Base-by-base conservation (phyloP, 2,888 invertebrate species). In the Daptonema setosum region DNA sequence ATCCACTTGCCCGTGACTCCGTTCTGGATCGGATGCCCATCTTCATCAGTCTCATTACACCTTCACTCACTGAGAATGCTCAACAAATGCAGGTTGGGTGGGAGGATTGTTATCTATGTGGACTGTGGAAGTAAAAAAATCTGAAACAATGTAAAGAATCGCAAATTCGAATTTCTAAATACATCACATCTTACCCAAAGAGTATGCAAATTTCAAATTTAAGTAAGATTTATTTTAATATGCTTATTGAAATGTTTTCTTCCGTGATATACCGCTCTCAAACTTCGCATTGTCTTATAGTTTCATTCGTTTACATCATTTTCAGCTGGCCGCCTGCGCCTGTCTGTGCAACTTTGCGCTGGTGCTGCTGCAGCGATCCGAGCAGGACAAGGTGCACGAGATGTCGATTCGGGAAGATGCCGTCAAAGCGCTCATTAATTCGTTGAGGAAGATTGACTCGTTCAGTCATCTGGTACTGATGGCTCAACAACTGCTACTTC, bases 1-100 rank as follows among this genome's bases (percentile, higher is more conserved):
- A 78, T 25, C 56, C 62, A 25, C 71, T 72, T 0, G 64, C 8
- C 26, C 50, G 28, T 25, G 50, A 25, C 26, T 5, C 28, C 5
- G 5, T 50, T 14, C 11, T 22, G 8, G 50, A 50, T 25, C 8
- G 26, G 2, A 50, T 50, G 50, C 8, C 50, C 26, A 28, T 26
- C 22, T 11, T 28, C 26, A 28, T 50, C 26, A 22, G 8, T 5
- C 50, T 50, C 8, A 8, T 50, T 28, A 14, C 20, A 28, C 50
- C 50, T 28, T 3, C 8, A 3, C 3, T 50, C 26, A 5, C 50
- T 28, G 45, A 45, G 3, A 22, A 17, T 5, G 3, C 11, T 5
- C 45, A 5, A 5, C 8, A 14, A 22, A 5, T 45, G 22, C 45
- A 45, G 45, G 45, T n/a, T 8, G 35, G 35, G n/a, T n/a, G n/a